phyloP scores from a whole-genome alignment of 2,113 vertebrate species.

The Bothrops jararaca region DNA sequence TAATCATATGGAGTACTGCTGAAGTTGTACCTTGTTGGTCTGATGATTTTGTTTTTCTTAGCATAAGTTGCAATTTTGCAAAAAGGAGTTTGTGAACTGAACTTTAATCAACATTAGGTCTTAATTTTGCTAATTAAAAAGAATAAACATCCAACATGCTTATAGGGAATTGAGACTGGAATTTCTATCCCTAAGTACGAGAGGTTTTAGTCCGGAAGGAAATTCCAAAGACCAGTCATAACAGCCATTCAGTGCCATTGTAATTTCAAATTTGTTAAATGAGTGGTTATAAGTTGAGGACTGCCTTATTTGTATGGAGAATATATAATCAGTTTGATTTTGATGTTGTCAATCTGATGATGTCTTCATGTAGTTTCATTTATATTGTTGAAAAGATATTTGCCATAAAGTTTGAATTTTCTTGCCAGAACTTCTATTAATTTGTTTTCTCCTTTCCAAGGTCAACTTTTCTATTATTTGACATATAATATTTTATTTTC shows the following conservation, averaged over 20 bases:
- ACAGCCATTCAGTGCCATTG: neutral
- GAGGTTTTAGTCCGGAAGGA: neutral
- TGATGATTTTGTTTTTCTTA: neutral
- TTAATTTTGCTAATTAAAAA: neutral
- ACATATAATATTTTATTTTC: neutral
- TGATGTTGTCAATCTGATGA: neutral
- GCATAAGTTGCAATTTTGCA: neutral
- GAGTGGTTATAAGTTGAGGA: neutral
- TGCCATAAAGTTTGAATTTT: neutral
- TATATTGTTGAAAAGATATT: neutral
- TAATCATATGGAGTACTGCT: neutral
- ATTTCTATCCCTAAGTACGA: neutral
- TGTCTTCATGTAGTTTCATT: neutral
- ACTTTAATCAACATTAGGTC: neutral
- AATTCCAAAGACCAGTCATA: neutral
- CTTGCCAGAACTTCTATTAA: neutral
- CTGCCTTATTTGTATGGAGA: neutral
- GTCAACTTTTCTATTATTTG: neutral
- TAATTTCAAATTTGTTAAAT: neutral
- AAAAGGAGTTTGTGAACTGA: neutral
- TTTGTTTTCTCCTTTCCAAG: neutral
- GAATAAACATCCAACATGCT: neutral
- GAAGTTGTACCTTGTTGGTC: neutral
- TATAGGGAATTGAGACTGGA: neutral
- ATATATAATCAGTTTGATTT: neutral